These are phyloP conservation scores for Drosophila silvestris DNA, from an alignment of 2,888 invertebrate species.

Conservation along the genomic window DNA sequence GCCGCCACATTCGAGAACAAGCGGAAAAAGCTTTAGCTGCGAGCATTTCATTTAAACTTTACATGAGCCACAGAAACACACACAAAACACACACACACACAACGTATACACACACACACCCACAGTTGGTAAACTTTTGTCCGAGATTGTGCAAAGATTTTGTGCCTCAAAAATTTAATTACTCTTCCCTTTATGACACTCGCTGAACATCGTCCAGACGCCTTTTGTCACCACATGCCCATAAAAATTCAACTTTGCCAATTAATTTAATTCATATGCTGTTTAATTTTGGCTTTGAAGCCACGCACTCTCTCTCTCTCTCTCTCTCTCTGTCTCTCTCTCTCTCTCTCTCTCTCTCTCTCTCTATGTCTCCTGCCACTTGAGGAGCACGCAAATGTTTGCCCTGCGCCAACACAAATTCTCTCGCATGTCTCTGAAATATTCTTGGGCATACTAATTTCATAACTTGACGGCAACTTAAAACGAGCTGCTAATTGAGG, in stretches of 20 bases:
- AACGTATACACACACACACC: slow-evolving; percentile 6
- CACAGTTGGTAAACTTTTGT: slow-evolving; percentile 46
- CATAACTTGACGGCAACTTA: slow-evolving; percentile 10
- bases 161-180: slow-evolving; percentile 59
- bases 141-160: slow-evolving; percentile 60
- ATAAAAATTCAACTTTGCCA: slow-evolving; percentile 71
- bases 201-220: slow-evolving; percentile 17
- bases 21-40: slow-evolving; percentile 33
- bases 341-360: neutral
- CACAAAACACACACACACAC: slow-evolving; percentile 15
- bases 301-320: neutral
- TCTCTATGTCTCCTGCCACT: neutral
- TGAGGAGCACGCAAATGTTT: slow-evolving; percentile 40
- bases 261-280: slow-evolving; percentile 74
- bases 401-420: slow-evolving; percentile 7
- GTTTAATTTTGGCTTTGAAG: slow-evolving; percentile 44
- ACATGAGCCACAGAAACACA: slow-evolving; percentile 49
- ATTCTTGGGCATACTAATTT: slow-evolving; percentile 7
- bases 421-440: slow-evolving; percentile 8
- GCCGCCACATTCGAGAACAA: slow-evolving; percentile 39
- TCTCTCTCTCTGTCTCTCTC: neutral
- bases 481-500: slow-evolving; percentile 1
- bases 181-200: slow-evolving; percentile 48
- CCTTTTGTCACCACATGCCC: slow-evolving; percentile 27
- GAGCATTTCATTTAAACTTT: slow-evolving; percentile 65